These are phyloP conservation scores for Drosophila arawakana DNA, from an alignment of 1,140 invertebrate genomes.

Conservation along the genomic window DNA sequence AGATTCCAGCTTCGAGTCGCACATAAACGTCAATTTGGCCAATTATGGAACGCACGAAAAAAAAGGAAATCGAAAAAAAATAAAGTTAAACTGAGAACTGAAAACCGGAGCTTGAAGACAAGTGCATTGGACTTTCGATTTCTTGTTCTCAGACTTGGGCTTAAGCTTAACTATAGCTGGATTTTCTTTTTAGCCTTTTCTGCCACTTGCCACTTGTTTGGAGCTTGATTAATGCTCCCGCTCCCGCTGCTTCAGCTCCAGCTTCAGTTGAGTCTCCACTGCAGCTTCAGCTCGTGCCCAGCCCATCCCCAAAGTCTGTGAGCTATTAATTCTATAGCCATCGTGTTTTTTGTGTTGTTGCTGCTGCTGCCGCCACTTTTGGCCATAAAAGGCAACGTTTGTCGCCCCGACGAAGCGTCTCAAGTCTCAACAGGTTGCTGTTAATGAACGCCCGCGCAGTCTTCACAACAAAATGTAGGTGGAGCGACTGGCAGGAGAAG, in stretches of 20 bases:
- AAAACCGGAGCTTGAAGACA: constrained; percentile 47
- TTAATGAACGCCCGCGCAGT: constrained; percentile 80
- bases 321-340: constrained; percentile 56
- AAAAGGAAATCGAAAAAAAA: not conserved
- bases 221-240: constrained; percentile 72
- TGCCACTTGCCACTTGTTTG: constrained; percentile 44
- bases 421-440: constrained; percentile 76
- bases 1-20: constrained; percentile 42
- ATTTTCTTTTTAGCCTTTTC: constrained; percentile 14
- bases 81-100: not conserved
- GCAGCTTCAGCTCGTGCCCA: constrained; percentile 41
- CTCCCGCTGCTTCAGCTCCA: constrained; percentile 46
- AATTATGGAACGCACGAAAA: constrained; percentile 65
- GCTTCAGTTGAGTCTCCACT: constrained; percentile 1
- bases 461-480: not conserved
- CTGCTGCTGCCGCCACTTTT: constrained; percentile 24
- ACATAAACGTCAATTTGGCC: constrained; percentile 81
- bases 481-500: not conserved
- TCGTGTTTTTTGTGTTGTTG: constrained; percentile 16
- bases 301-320: constrained; percentile 39
- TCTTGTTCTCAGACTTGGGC: constrained; percentile 41
- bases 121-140: constrained; percentile 79
- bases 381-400: constrained; percentile 76
- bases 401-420: constrained; percentile 59
- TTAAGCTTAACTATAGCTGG: constrained; percentile 11